Percentiles rank a stretch among this genome's conserved stretches.
Conservation (phyloP, 2,888 invertebrate genomes). For the Drosophila affinis region DNA sequence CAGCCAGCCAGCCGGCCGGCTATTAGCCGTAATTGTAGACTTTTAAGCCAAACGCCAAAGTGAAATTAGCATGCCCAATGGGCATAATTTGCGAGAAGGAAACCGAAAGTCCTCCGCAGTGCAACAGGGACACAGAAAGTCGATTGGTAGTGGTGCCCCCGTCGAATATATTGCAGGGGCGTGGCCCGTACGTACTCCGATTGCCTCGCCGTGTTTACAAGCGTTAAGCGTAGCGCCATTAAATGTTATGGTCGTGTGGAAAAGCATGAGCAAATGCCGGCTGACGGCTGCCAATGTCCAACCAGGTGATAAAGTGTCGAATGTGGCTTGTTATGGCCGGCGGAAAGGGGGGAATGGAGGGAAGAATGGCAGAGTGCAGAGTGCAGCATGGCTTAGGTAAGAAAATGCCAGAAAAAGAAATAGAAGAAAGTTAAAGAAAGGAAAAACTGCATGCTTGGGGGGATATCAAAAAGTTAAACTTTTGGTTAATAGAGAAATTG, state of each 20-base stretch:
- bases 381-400: not conserved
- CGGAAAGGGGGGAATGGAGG: not conserved
- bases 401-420: conserved; percentile 5
- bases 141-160: conserved; percentile 1
- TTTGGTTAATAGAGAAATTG: conserved; percentile 14
- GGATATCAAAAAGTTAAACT: conserved; percentile 12
- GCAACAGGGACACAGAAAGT: conserved; percentile 21
- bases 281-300: conserved; percentile 40
- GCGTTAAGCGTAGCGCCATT: conserved; percentile 74
- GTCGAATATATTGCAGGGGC: conserved; percentile 30
- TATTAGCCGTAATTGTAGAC: conserved; percentile 74
- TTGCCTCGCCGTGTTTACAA: conserved; percentile 71
- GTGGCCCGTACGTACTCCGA: conserved; percentile 43
- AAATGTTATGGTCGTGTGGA: conserved; percentile 68
- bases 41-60: conserved; percentile 59
- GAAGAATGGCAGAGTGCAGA: not conserved
- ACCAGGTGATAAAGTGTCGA: conserved; percentile 75
- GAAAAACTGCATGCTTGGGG: not conserved
- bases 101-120: conserved; percentile 15
- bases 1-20: conserved; percentile 60
- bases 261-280: conserved; percentile 50
- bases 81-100: conserved; percentile 66
- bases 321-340: conserved; percentile 50
- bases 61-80: conserved; percentile 75
- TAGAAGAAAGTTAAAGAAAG: conserved; percentile 18